phyloP scores from a whole-genome alignment of 2,113 vertebrate genomes.

The Haemorhous mexicanus region DNA sequence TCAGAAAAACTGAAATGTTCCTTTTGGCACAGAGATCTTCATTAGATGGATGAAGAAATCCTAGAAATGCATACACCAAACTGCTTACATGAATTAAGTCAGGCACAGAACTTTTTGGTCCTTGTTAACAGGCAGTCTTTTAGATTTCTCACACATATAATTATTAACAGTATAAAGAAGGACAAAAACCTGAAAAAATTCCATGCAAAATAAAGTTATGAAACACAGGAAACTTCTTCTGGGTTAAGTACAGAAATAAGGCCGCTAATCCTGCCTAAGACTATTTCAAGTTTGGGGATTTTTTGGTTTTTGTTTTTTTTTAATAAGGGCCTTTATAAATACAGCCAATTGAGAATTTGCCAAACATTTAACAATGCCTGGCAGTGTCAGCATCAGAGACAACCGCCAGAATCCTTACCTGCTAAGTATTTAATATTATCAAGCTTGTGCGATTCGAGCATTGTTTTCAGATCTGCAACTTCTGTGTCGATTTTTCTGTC shows the following conservation, averaged over 20 bases:
- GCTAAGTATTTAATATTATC: constrained; percentile 97
- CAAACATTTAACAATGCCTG: not conserved
- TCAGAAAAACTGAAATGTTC: not conserved
- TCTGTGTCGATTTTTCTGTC: constrained; percentile 96
- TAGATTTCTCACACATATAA: not conserved
- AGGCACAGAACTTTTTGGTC: not conserved
- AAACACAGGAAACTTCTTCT: not conserved
- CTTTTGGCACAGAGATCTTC: not conserved
- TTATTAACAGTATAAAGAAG: not conserved
- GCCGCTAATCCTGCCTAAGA: not conserved
- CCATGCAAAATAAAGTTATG: not conserved
- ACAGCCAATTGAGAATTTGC: not conserved
- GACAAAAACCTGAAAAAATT: not conserved
- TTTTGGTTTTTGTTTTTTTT: not conserved
- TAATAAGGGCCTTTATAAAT: not conserved
- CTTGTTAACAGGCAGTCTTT: not conserved
- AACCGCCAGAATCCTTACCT: constrained; percentile 75
- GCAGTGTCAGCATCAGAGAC: not conserved
- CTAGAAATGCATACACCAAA: not conserved
- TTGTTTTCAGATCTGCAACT: constrained; percentile 93
- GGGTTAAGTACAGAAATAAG: not conserved
- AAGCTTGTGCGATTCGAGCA: constrained; percentile 94
- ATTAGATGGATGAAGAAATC: not conserved
- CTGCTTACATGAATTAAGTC: not conserved
- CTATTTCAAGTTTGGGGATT: not conserved